phyloP scores from a whole-genome alignment of 64 coral and sea anemone genomes.

The Astreopora myriophthalma region DNA sequence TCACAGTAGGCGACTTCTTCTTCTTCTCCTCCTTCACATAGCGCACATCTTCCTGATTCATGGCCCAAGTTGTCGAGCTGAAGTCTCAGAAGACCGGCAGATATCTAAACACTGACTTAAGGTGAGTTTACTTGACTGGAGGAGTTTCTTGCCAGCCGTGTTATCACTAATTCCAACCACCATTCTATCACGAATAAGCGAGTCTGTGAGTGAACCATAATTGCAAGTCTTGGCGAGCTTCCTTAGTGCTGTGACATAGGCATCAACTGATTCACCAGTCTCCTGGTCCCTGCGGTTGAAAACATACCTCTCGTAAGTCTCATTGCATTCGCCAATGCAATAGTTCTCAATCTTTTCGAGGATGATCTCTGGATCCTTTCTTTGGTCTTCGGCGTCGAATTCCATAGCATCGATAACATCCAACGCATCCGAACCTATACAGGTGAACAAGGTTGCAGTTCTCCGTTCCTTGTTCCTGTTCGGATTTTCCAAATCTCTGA shows the following conservation, averaged over 20 bases:
- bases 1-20: neutral
- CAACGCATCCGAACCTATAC: conserved; percentile 30
- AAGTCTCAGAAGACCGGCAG: conserved; percentile 22
- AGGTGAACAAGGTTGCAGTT: conserved; percentile 21
- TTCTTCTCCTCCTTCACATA: conserved; percentile 1
- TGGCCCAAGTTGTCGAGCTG: neutral
- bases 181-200: conserved; percentile 24
- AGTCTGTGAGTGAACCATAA: conserved; percentile 41
- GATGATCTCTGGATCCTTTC: conserved; percentile 32
- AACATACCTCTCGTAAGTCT: conserved; percentile 40
- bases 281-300: conserved; percentile 42
- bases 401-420: conserved; percentile 61
- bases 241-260: conserved; percentile 28
- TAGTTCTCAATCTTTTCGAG: conserved; percentile 17
- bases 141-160: conserved; percentile 38
- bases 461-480: conserved; percentile 28
- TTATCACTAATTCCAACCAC: conserved; percentile 58
- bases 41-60: neutral
- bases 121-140: conserved; percentile 28
- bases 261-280: conserved; percentile 25
- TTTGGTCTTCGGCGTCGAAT: conserved; percentile 40
- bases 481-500: conserved; percentile 5
- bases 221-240: conserved; percentile 47
- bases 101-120: conserved; percentile 35
- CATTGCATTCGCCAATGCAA: conserved; percentile 27